Evolutionary conservation across 2,888 invertebrate species (phyloP), one percentile per base, ranked within the genome.

Genomic region (Drosophila macrospina): DNA sequence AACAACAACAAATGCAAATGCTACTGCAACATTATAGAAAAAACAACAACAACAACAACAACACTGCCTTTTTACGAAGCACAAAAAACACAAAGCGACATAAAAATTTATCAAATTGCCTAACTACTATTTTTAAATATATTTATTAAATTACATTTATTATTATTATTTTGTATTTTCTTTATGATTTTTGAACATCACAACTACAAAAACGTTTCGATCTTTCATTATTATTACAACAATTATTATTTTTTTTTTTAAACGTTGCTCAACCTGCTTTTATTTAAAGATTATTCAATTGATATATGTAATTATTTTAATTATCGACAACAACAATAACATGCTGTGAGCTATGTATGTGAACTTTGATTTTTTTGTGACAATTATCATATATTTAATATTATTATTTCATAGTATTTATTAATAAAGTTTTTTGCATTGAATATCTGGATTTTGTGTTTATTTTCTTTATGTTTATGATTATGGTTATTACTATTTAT

Each of bases 371-470:
- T 74, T 67, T 67, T 77, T 76, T 77, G 60, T 76, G 69, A 76
- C 73, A 73, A 76, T 72, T 66, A 74, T 50, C 41, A 47, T 61
- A 68, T 71, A 71, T 60, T 64, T 64, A 74, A 74, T 63, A 68
- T 76, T 71, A 55, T 80, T 73, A 79, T 86, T 72, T 74, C 36
- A 50, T 78, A 80, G 74, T 87, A 85, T 87, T 85, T 86, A 86
- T 85, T 82, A 84, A 86, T 85, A 86, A 83, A 83, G 83, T 78
- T 86, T 85, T 81, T 86, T 82, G 74, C 78, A 82, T 78, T 69
- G 61, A 71, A 74, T 39, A 36, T 47, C 24, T 16, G 20, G 24
- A 36, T 11, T 44, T 55, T 16, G 57, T 39, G 8, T 47, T 59
- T 55, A 1, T 20, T 30, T 4, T 41, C 44, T 42, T 54, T 59